phyloP scores from a whole-genome alignment of 92 coral and sea anemone genomes.

The Pocillopora meandrina region DNA sequence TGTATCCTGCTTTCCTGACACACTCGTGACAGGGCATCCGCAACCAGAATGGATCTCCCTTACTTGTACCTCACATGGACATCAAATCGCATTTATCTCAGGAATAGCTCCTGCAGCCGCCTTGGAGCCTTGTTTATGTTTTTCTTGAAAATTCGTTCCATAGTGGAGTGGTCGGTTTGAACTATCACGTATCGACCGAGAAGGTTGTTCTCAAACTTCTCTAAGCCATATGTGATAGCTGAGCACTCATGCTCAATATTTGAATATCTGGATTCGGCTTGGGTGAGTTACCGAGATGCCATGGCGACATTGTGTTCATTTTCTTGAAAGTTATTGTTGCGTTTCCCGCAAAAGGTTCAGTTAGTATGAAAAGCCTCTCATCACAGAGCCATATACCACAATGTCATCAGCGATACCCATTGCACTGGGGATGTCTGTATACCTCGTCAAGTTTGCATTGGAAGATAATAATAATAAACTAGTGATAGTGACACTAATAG shows the following conservation, averaged over 20 bases:
- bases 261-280: constrained; percentile 36
- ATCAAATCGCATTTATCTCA: neutral
- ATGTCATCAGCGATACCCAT: constrained; percentile 58
- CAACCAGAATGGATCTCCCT: constrained; percentile 34
- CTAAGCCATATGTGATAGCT: constrained; percentile 47
- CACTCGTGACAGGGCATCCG: neutral
- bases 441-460: constrained; percentile 63
- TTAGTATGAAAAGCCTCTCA: neutral
- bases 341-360: constrained; percentile 37
- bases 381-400: constrained; percentile 34
- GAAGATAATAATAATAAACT: neutral
- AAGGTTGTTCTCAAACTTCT: constrained; percentile 20
- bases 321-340: constrained; percentile 18
- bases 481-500: no score
- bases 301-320: constrained; percentile 41
- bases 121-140: constrained; percentile 50
- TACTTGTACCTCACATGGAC: constrained; percentile 23
- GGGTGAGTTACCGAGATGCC: constrained; percentile 44
- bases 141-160: constrained; percentile 45
- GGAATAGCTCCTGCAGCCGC: constrained; percentile 30
- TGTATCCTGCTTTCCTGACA: neutral
- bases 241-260: constrained; percentile 42
- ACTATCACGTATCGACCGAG: neutral
- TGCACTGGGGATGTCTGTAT: constrained; percentile 50
- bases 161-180: constrained; percentile 53